phyloP scores from a whole-genome alignment of 1,140 invertebrate genomes.

The Metopolophium dirhodum region DNA sequence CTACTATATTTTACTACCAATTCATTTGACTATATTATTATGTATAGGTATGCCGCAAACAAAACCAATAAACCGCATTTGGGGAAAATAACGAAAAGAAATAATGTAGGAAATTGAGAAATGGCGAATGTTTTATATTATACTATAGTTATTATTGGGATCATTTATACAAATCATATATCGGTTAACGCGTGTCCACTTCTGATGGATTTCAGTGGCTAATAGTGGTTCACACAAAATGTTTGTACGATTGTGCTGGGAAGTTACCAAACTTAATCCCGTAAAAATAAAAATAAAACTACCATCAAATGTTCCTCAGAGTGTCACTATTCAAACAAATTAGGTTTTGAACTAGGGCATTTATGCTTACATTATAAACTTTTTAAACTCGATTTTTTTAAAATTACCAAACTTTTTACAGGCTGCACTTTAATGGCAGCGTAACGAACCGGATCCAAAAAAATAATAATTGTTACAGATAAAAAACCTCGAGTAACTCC shows the following conservation, averaged over 20 bases:
- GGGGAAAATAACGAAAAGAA: background rate
- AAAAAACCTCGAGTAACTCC: background rate
- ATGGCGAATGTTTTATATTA: background rate
- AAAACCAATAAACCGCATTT: background rate
- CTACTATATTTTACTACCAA: background rate
- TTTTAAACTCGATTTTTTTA: background rate
- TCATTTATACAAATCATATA: background rate
- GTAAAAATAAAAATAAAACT: background rate
- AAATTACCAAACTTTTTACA: background rate
- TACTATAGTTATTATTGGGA: background rate
- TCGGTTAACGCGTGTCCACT: background rate
- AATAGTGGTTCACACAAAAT: background rate
- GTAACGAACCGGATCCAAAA: background rate
- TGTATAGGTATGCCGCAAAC: background rate
- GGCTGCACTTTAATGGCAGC: background rate
- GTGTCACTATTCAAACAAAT: background rate
- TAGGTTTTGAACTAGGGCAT: conserved; percentile 4
- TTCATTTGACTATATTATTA: background rate
- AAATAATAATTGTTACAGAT: background rate
- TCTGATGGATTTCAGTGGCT: background rate
- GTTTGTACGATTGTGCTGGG: background rate
- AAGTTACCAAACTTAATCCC: background rate
- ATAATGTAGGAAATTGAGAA: background rate
- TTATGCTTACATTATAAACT: conserved; percentile 32
- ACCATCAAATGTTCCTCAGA: background rate